A percentile compares a stretch with the other conserved stretches of the same genome.
These are phyloP conservation scores for Xiphias gladius DNA, from an alignment of 2,113 vertebrate species.

Conservation along the genomic window DNA sequence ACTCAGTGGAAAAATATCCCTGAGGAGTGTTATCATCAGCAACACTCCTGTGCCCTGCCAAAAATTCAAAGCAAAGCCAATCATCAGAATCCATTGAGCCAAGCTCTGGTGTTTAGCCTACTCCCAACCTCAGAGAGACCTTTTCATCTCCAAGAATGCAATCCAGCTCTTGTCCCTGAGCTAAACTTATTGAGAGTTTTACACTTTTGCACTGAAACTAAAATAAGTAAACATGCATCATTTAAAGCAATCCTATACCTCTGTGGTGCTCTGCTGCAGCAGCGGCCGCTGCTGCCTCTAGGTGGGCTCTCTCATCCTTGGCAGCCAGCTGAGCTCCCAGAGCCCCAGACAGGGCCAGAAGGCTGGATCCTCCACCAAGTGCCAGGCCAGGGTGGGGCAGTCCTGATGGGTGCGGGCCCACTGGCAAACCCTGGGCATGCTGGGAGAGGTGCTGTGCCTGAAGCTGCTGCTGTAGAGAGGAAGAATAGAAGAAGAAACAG, in stretches of 20 bases:
- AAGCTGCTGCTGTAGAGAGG: slow-evolving; percentile 88
- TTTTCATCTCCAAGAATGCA: slow-evolving; percentile 36
- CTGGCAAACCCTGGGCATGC: slow-evolving; percentile 87
- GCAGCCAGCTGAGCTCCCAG: slow-evolving; percentile 89
- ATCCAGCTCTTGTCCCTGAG: slow-evolving; percentile 7
- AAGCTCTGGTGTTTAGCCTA: slow-evolving; percentile 31
- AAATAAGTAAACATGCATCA: not conserved
- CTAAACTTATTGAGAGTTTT: slow-evolving; percentile 9
- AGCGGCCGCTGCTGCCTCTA: slow-evolving; percentile 81
- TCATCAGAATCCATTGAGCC: slow-evolving; percentile 43
- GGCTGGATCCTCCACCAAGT: slow-evolving; percentile 85
- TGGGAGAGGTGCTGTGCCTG: slow-evolving; percentile 94
- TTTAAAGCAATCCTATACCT: slow-evolving; percentile 80
- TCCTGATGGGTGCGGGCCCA: slow-evolving; percentile 88
- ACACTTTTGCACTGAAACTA: not conserved
- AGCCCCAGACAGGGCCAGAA: slow-evolving; percentile 90
- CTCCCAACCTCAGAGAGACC: not conserved
- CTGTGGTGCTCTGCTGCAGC: slow-evolving; percentile 85
- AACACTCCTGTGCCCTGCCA: slow-evolving; percentile 41
- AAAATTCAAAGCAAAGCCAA: slow-evolving; percentile 52
- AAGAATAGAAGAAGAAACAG: not conserved
- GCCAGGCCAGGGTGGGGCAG: slow-evolving; percentile 85
- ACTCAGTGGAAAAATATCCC: slow-evolving; percentile 57
- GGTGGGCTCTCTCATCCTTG: slow-evolving; percentile 89
- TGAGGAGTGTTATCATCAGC: slow-evolving; percentile 50